Evolutionary conservation across 1,140 invertebrate genomes (phyloP).

Genomic region (Drosophila sp.): DNA sequence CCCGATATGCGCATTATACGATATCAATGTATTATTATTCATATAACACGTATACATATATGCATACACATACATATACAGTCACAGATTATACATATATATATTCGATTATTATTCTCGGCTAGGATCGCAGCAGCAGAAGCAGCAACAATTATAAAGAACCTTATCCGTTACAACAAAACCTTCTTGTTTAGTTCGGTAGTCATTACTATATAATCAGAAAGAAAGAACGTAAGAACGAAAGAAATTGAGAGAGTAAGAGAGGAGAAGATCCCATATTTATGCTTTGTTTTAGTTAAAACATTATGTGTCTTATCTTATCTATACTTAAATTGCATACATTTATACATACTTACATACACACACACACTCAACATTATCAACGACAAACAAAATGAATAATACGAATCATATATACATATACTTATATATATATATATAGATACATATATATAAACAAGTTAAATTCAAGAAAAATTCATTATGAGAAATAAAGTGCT

Average conservation of each 20-base stretch:
- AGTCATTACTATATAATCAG: slow-evolving; percentile 44
- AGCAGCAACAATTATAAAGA: slow-evolving; percentile 6
- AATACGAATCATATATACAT: slow-evolving; percentile 14
- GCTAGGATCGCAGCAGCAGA: background rate
- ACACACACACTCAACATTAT: slow-evolving; percentile 56
- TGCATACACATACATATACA: slow-evolving; percentile 33
- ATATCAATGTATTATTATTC: slow-evolving; percentile 55
- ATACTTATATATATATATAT: background rate
- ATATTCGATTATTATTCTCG: slow-evolving; percentile 11
- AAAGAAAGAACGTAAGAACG: slow-evolving; percentile 20
- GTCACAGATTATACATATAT: slow-evolving; percentile 10
- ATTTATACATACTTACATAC: slow-evolving; percentile 40
- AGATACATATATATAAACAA: slow-evolving; percentile 19
- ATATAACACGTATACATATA: slow-evolving; percentile 43
- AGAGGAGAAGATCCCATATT: slow-evolving; percentile 25
- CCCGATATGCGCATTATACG: slow-evolving; percentile 21
- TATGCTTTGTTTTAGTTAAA: slow-evolving; percentile 69
- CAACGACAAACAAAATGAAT: slow-evolving; percentile 61
- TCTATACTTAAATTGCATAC: slow-evolving; percentile 16
- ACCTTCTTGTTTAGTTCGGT: slow-evolving; percentile 52
- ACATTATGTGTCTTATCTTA: slow-evolving; percentile 67
- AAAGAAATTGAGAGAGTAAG: slow-evolving; percentile 16
- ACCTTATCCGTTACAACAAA: slow-evolving; percentile 2
- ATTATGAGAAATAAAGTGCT: slow-evolving; percentile 52
- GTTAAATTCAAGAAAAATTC: slow-evolving; percentile 13